Evolutionary conservation across 1,140 invertebrate genomes (phyloP).

Genomic region (Hypsibius dujardini): DNA sequence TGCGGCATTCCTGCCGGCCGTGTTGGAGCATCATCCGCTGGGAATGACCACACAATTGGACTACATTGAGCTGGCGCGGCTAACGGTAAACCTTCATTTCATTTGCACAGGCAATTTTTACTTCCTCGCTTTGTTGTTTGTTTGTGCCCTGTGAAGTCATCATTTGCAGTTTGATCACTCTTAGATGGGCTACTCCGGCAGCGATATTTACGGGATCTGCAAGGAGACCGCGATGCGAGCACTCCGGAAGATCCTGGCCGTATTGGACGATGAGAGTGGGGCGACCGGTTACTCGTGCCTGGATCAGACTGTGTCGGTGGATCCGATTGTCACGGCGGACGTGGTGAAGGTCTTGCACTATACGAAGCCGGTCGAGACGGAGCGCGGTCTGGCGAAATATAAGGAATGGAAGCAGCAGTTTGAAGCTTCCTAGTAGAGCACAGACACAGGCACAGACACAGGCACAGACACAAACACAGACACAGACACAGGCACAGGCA

Average conservation of each 20-base stretch:
- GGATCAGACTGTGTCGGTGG: too few species aligned
- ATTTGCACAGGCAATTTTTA: too few species aligned
- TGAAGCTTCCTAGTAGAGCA: too few species aligned
- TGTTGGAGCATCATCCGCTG: slow-evolving; percentile 33
- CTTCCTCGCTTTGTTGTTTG: too few species aligned
- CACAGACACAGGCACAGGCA: too few species aligned
- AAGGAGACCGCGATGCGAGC: slow-evolving; percentile 56
- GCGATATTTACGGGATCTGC: slow-evolving; percentile 66
- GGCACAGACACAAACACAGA: too few species aligned
- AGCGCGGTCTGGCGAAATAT: neutral
- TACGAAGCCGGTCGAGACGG: slow-evolving; percentile 33
- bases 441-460: too few species aligned
- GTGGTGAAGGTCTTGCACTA: slow-evolving; percentile 34
- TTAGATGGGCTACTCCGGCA: slow-evolving; percentile 65
- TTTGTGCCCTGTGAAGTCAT: too few species aligned
- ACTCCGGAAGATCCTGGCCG: slow-evolving; percentile 37
- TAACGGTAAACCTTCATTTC: too few species aligned
- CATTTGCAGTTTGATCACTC: too few species aligned
- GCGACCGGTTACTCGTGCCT: too few species aligned
- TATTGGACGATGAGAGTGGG: slow-evolving; percentile 35
- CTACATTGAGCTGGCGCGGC: slow-evolving; percentile 41
- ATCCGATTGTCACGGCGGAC: slow-evolving; percentile 36
- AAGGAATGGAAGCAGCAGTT: too few species aligned
- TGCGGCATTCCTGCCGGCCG: slow-evolving; percentile 37
- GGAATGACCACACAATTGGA: slow-evolving; percentile 37